Conservation (phyloP, 2,888 invertebrate species). For the Leptinotarsa peninsularis region DNA sequence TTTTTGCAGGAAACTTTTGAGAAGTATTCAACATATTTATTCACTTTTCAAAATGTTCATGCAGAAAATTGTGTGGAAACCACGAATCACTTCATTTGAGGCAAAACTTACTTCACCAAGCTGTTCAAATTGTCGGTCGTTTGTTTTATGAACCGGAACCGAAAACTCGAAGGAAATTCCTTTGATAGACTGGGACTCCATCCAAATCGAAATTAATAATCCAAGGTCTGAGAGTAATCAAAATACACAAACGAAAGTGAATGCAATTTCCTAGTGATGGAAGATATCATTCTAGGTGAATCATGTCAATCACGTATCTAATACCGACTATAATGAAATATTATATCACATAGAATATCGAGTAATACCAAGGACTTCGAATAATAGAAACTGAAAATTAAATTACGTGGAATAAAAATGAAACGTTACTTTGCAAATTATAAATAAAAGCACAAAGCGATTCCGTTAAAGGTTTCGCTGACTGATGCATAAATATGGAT, state of each 20-base stretch:
- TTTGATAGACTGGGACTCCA: background rate
- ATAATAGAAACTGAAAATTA: conserved; percentile 34
- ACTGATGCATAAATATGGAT: conserved; percentile 8
- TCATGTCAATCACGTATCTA: conserved; percentile 35
- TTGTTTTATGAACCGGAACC: background rate
- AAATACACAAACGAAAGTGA: conserved; percentile 37
- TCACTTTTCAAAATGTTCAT: too few species aligned
- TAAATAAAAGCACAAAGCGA: background rate
- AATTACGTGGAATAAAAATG: conserved; percentile 26
- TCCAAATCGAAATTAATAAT: background rate
- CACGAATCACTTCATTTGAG: too few species aligned
- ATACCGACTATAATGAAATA: conserved; percentile 34
- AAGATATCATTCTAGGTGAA: conserved; percentile 33
- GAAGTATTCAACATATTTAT: too few species aligned
- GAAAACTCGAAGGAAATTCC: background rate
- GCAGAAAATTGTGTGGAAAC: too few species aligned
- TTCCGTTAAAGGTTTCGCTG: conserved; percentile 16
- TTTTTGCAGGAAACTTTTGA: too few species aligned
- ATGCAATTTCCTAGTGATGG: conserved; percentile 35
- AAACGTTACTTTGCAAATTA: conserved; percentile 21
- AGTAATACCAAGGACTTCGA: conserved; percentile 37
- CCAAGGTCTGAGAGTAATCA: conserved; percentile 33
- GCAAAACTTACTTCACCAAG: too few species aligned
- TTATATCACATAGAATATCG: conserved; percentile 29
- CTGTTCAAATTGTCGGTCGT: background rate